phyloP scores from a whole-genome alignment of 2,797 vertebrate species.

The Mus spretus region DNA sequence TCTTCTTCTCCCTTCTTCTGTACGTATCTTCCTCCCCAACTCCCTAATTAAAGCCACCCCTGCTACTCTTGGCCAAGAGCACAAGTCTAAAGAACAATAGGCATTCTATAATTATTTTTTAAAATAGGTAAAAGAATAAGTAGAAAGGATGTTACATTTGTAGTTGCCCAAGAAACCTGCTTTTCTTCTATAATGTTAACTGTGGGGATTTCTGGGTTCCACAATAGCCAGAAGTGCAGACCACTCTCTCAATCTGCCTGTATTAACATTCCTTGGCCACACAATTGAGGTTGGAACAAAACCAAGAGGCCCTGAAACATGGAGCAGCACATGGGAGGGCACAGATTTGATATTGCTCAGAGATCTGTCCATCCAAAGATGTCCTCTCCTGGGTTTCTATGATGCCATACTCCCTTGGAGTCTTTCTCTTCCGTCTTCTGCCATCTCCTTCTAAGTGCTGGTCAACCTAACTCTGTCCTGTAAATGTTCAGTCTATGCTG shows the following conservation, averaged over 20 bases:
- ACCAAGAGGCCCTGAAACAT: background rate
- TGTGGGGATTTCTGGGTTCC: background rate
- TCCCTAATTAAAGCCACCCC: background rate
- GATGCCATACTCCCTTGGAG: too few relatives aligned
- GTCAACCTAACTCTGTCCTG: background rate
- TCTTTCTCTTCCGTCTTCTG: background rate
- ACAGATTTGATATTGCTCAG: background rate
- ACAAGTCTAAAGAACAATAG: background rate
- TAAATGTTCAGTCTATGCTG: background rate
- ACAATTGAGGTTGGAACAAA: background rate
- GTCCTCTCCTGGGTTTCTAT: background rate
- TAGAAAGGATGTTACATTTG: background rate
- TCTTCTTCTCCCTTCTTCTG: background rate
- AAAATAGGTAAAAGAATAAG: background rate
- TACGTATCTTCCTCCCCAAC: background rate
- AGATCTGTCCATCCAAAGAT: background rate
- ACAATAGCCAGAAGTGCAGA: background rate
- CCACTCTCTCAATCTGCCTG: background rate
- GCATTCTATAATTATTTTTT: background rate
- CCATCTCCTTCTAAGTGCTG: background rate
- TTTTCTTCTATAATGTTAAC: background rate
- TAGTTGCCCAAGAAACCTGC: background rate
- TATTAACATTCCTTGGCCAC: background rate
- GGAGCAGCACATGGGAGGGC: background rate
- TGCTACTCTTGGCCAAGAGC: background rate